A percentile compares a stretch with the other conserved stretches of the same genome.
phyloP scores from a whole-genome alignment of 2,113 vertebrate genomes.

The Pelobates fuscus region DNA sequence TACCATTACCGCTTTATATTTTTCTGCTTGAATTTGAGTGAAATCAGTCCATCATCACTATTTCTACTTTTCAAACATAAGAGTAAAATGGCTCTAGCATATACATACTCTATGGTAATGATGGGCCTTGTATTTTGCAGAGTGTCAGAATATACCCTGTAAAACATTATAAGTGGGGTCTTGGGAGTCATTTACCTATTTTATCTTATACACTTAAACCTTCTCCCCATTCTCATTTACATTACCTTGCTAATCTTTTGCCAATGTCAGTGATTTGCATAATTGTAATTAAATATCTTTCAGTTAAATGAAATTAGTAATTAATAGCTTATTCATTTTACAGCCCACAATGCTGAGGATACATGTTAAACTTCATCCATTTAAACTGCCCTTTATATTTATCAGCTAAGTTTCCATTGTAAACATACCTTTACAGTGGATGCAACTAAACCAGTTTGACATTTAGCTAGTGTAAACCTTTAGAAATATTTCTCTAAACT shows the following conservation, averaged over 20 bases:
- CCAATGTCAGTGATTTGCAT: conserved; percentile 27
- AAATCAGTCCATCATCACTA: no score
- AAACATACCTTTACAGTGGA: neutral
- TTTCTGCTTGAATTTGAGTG: no score
- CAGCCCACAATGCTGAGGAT: neutral
- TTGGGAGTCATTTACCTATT: conserved; percentile 24
- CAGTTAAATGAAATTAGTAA: conserved; percentile 29
- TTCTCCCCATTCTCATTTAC: conserved; percentile 14
- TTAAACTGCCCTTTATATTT: conserved; percentile 11
- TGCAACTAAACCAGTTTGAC: no score
- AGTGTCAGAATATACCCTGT: conserved; percentile 17
- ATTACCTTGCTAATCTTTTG: conserved; percentile 36
- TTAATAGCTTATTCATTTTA: conserved; percentile 34
- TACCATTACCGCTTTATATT: no score
- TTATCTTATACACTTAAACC: conserved; percentile 25
- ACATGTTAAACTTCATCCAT: conserved; percentile 6
- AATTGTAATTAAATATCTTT: conserved; percentile 48
- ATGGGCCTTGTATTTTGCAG: conserved; percentile 4
- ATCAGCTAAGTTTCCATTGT: neutral
- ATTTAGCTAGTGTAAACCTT: no score
- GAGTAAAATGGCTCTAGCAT: no score
- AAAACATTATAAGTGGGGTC: conserved; percentile 25
- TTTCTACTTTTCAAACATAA: no score
- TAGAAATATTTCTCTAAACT: no score
- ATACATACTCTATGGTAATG: no score